A percentile compares a stretch with the other conserved stretches of the same genome.
These are phyloP conservation scores for Liparis tanakae DNA, from an alignment of 2,797 vertebrate species.

Conservation along the genomic window DNA sequence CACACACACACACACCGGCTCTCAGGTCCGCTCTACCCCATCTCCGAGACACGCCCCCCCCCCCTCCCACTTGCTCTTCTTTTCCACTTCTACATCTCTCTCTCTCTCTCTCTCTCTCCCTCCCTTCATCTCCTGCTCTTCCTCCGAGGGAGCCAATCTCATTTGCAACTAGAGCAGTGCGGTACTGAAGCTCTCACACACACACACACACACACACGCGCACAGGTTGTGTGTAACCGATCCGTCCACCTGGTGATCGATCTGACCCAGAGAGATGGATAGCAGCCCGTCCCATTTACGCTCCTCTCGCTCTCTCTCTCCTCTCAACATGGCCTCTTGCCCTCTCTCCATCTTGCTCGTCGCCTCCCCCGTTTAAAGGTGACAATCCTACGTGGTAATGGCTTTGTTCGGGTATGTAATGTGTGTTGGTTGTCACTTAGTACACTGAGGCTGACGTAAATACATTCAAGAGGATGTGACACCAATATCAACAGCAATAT, in stretches of 20 bases:
- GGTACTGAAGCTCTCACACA: slow-evolving; percentile 37
- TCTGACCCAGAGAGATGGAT: slow-evolving; percentile 67
- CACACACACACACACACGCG: slow-evolving; percentile 14
- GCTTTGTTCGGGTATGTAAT: slow-evolving; percentile 24
- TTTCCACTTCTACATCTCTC: slow-evolving; percentile 19
- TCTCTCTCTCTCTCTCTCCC: slow-evolving; percentile 9
- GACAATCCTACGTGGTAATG: no score
- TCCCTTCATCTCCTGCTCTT: slow-evolving; percentile 28
- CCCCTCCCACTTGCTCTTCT: not conserved
- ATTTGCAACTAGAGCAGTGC: slow-evolving; percentile 60
- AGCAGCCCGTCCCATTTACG: slow-evolving; percentile 60
- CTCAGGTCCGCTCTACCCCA: slow-evolving; percentile 11
- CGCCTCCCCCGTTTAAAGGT: slow-evolving; percentile 6
- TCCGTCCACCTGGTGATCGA: slow-evolving; percentile 64
- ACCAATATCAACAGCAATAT: not conserved
- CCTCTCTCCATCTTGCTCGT: not conserved
- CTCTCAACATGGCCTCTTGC: not conserved
- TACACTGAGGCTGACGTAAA: not conserved
- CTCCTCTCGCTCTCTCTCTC: slow-evolving; percentile 31
- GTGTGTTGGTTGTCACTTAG: not conserved
- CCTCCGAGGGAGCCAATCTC: slow-evolving; percentile 48
- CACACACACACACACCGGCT: no score
- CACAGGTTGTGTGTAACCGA: slow-evolving; percentile 58
- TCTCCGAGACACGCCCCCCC: not conserved
- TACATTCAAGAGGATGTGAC: slow-evolving; percentile 4